Evolutionary conservation across 2,113 vertebrate genomes (phyloP).

Genomic region (Entomyzon cyanotis): DNA sequence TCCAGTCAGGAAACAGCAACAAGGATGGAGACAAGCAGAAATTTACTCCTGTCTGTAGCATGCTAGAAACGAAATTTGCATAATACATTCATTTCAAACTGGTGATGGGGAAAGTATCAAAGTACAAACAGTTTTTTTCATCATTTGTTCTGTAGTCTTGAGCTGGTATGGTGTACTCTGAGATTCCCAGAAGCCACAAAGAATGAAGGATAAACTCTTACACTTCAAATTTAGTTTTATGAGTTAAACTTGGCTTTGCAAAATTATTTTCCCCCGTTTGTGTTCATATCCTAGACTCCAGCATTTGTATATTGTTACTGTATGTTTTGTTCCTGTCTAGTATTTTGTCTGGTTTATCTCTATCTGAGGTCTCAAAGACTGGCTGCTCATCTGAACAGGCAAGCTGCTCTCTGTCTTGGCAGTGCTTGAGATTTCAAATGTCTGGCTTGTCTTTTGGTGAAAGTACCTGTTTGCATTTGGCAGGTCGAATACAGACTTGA

Average conservation of each 20-base stretch:
- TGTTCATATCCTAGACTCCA: neutral
- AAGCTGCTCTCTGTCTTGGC: neutral
- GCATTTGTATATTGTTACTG: neutral
- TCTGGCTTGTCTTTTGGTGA: neutral
- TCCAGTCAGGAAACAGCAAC: neutral
- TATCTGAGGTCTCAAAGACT: neutral
- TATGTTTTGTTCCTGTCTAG: neutral
- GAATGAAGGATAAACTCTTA: neutral
- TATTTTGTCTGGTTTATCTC: slow-evolving; percentile 29
- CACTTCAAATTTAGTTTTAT: neutral
- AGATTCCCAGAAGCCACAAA: neutral
- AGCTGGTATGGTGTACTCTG: neutral
- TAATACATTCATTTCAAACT: neutral
- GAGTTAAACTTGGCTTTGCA: neutral
- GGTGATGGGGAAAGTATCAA: neutral
- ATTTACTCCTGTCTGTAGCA: neutral
- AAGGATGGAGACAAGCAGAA: neutral
- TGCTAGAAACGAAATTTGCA: neutral
- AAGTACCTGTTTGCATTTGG: neutral
- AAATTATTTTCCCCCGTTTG: neutral
- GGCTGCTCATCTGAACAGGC: neutral
- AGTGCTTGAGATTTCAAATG: neutral
- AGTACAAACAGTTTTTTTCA: neutral
- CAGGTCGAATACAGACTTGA: neutral
- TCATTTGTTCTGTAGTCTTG: neutral